A percentile compares a stretch with the other conserved stretches of the same genome.
Conservation (phyloP, 2,113 vertebrate species). For the Oryzias woworae region DNA sequence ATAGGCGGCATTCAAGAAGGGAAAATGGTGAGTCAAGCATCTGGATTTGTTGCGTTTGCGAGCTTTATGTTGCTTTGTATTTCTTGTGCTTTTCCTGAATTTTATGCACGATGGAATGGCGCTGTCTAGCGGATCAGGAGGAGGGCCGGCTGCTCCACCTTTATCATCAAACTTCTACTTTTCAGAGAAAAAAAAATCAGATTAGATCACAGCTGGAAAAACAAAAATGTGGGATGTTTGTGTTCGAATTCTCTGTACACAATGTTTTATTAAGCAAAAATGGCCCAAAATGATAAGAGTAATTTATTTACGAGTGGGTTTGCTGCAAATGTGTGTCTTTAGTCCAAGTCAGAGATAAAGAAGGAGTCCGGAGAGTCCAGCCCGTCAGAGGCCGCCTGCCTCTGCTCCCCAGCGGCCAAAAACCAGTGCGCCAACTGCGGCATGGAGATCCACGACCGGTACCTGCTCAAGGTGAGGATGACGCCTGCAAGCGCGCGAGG, state of each 20-base stretch:
- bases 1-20: constrained; percentile 58
- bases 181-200: background rate
- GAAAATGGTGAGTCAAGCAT: constrained; percentile 74
- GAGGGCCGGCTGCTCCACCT: background rate
- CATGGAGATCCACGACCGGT: constrained; percentile 71
- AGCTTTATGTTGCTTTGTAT: constrained; percentile 43
- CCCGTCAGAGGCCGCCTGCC: constrained; percentile 59
- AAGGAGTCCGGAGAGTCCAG: constrained; percentile 63
- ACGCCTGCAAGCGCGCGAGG: background rate
- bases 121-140: background rate
- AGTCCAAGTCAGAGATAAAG: constrained; percentile 73
- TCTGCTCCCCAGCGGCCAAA: constrained; percentile 57
- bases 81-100: constrained; percentile 11
- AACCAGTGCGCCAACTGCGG: constrained; percentile 73
- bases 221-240: background rate
- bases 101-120: background rate
- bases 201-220: too few species aligned
- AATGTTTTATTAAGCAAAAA: background rate
- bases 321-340: background rate
- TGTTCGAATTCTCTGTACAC: background rate
- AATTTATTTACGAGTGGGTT: background rate
- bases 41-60: constrained; percentile 44
- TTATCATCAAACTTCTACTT: background rate
- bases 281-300: background rate
- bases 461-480: constrained; percentile 68